Evolutionary conservation across 1,140 invertebrate species (phyloP).

Genomic region (Calephelis nemesis): DNA sequence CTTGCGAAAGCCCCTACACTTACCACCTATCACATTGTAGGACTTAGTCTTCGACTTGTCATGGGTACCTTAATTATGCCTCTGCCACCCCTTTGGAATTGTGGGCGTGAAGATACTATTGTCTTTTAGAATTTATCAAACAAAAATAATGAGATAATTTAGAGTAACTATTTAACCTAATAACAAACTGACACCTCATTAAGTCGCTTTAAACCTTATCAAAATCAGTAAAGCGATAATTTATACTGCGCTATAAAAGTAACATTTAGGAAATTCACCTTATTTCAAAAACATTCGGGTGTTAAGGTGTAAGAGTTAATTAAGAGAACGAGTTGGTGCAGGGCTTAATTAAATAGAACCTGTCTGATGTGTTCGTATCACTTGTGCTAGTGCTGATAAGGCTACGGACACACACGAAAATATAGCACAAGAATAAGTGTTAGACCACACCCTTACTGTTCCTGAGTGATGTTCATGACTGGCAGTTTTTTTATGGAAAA

Average conservation of each 20-base stretch:
- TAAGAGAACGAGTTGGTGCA: slow-evolving; percentile 2
- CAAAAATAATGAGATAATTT: neutral
- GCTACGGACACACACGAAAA: neutral
- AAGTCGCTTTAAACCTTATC: slow-evolving; percentile 7
- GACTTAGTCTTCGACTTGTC: too few relatives aligned
- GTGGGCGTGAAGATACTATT: neutral
- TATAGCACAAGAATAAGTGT: too few relatives aligned
- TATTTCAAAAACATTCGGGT: slow-evolving; percentile 1
- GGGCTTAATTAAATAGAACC: slow-evolving; percentile 5
- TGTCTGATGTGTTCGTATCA: slow-evolving; percentile 7
- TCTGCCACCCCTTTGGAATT: too few relatives aligned
- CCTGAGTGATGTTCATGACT: too few relatives aligned
- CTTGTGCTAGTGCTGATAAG: neutral
- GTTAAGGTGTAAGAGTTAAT: slow-evolving; percentile 7
- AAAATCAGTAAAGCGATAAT: slow-evolving; percentile 16
- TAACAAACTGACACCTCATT: neutral
- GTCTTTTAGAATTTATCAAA: neutral
- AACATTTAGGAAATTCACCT: slow-evolving; percentile 1
- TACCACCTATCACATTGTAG: too few relatives aligned
- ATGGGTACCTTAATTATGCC: too few relatives aligned
- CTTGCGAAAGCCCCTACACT: too few relatives aligned
- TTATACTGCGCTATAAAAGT: slow-evolving; percentile 8
- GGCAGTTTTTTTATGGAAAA: too few relatives aligned
- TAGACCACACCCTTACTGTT: too few relatives aligned
- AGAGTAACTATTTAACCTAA: neutral